phyloP scores from a whole-genome alignment of 2,113 vertebrate genomes.

The Spilogale gracilis region DNA sequence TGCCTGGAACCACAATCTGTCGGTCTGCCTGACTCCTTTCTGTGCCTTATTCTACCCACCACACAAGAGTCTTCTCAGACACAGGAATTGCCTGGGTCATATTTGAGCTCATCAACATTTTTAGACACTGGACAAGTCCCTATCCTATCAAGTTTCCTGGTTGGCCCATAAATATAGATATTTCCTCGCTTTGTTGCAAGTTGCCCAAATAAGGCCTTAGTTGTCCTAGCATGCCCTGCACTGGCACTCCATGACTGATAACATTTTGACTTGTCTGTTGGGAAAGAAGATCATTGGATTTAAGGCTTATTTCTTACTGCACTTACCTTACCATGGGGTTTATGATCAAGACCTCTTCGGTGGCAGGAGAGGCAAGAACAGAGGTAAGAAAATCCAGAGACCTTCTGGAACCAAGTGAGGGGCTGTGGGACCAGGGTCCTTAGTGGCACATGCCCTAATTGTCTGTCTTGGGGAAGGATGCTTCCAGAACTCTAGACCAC shows the following conservation, averaged over 20 bases:
- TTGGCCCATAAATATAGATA: background rate
- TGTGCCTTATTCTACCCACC: background rate
- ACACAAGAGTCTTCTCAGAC: background rate
- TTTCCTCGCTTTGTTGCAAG: background rate
- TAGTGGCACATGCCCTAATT: background rate
- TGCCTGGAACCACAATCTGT: background rate
- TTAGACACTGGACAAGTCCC: background rate
- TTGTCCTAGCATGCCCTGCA: background rate
- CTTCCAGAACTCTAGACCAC: background rate
- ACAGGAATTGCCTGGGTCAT: background rate
- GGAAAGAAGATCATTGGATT: background rate
- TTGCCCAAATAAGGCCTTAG: background rate
- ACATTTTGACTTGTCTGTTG: background rate
- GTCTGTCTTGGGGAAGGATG: background rate
- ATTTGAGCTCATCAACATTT: background rate
- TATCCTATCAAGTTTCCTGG: background rate
- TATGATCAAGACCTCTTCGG: background rate
- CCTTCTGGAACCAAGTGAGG: background rate
- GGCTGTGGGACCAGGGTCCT: background rate
- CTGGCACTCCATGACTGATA: background rate
- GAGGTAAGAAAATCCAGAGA: background rate
- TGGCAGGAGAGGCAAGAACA: background rate
- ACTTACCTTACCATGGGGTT: background rate
- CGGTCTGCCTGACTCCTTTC: background rate
- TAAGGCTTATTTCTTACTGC: background rate